A percentile compares a stretch with the other conserved stretches of the same genome.
phyloP scores from a whole-genome alignment of 2,888 invertebrate species.

The Ochlodes sylvanus region DNA sequence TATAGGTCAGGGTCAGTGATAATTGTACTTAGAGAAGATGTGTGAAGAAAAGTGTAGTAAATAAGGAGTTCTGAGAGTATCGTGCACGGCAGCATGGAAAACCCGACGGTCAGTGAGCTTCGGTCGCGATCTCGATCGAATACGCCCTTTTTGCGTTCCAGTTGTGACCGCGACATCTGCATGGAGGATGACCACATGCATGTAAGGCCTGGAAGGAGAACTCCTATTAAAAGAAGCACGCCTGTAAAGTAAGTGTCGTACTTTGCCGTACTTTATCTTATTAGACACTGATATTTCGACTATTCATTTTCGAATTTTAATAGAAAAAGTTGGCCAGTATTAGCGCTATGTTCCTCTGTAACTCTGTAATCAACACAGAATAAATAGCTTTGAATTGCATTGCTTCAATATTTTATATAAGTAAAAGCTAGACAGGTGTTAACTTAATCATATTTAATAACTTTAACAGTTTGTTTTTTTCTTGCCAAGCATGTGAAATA shows the following conservation, averaged over 20 bases:
- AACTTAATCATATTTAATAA: too few species aligned
- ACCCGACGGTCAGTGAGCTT: slow-evolving; percentile 80
- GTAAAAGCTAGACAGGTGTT: too few species aligned
- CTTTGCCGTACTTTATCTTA: too few species aligned
- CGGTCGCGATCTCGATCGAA: slow-evolving; percentile 89
- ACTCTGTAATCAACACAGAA: too few species aligned
- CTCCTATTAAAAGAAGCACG: slow-evolving; percentile 76
- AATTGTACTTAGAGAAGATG: slow-evolving; percentile 51
- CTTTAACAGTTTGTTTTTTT: too few species aligned
- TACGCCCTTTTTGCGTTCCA: slow-evolving; percentile 87
- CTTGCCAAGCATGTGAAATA: too few species aligned
- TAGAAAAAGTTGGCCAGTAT: too few species aligned
- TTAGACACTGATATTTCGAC: not conserved
- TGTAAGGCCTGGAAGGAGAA: slow-evolving; percentile 78
- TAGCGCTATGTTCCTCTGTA: too few species aligned
- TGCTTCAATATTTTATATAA: too few species aligned
- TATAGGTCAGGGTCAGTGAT: slow-evolving; percentile 54
- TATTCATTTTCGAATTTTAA: not conserved
- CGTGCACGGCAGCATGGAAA: slow-evolving; percentile 64
- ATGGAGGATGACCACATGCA: slow-evolving; percentile 82
- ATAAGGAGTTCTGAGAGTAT: slow-evolving; percentile 34
- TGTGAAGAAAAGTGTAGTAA: slow-evolving; percentile 45
- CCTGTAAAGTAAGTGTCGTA: slow-evolving; percentile 77
- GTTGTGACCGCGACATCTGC: slow-evolving; percentile 85
- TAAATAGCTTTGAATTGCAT: too few species aligned